Evolutionary conservation across 1,140 invertebrate genomes (phyloP).

Genomic region (Anastatus disparis): DNA sequence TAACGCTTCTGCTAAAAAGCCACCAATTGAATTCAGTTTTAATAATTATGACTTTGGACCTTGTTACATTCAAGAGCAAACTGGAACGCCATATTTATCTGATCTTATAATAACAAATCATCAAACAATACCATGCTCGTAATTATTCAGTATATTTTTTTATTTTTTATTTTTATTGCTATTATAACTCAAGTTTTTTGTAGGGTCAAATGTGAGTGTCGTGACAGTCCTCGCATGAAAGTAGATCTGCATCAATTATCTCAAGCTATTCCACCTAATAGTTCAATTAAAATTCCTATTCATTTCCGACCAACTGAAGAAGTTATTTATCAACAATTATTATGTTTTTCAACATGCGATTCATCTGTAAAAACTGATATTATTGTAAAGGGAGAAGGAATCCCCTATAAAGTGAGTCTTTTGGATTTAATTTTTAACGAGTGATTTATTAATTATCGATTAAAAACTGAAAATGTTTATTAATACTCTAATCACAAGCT

Average conservation of each 20-base stretch:
- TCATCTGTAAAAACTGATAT: slow-evolving; percentile 47
- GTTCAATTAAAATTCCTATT: slow-evolving; percentile 51
- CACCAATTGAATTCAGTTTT: slow-evolving; percentile 58
- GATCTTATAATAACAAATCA: slow-evolving; percentile 57
- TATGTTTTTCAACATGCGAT: slow-evolving; percentile 54
- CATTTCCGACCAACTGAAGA: slow-evolving; percentile 57
- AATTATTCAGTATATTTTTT: slow-evolving; percentile 35
- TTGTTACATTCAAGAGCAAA: slow-evolving; percentile 57
- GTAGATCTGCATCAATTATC: slow-evolving; percentile 45
- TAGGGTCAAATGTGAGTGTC: slow-evolving; percentile 56
- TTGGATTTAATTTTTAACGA: slow-evolving; percentile 2
- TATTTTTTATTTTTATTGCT: background rate
- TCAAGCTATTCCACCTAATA: slow-evolving; percentile 46
- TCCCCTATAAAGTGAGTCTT: slow-evolving; percentile 49
- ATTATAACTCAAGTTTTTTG: too few relatives aligned
- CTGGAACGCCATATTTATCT: slow-evolving; percentile 46
- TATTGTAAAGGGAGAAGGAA: slow-evolving; percentile 60
- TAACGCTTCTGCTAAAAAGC: slow-evolving; percentile 48
- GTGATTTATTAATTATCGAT: background rate
- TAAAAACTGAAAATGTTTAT: too few relatives aligned
- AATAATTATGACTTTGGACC: slow-evolving; percentile 60
- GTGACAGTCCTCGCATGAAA: slow-evolving; percentile 52
- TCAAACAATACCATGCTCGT: slow-evolving; percentile 53
- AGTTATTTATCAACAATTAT: slow-evolving; percentile 49
- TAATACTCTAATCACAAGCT: background rate